These are phyloP conservation scores for Cataglyphis livida DNA, from an alignment of 2,888 invertebrate genomes.

Conservation along the genomic window DNA sequence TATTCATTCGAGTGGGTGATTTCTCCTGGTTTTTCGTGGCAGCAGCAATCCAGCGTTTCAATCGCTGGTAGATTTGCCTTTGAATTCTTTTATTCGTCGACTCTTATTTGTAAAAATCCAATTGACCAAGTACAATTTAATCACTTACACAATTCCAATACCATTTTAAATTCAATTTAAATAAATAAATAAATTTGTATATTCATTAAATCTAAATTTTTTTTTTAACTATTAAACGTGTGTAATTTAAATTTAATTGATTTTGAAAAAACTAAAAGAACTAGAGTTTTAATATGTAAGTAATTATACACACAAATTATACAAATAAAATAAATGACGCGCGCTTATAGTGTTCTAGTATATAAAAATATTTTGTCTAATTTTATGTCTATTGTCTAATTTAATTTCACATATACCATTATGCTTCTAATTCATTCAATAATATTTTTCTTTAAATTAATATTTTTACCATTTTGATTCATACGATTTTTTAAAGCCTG, in stretches of 20 bases:
- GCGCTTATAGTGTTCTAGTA: too few relatives aligned
- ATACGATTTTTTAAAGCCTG: not conserved
- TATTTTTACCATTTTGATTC: not conserved
- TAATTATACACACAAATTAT: too few relatives aligned
- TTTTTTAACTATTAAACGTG: not conserved
- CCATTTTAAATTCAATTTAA: not conserved
- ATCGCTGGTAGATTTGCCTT: constrained; percentile 34
- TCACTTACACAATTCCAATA: not conserved
- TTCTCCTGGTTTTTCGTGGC: constrained; percentile 39
- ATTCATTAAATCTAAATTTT: not conserved
- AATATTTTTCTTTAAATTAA: not conserved
- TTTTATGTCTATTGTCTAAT: not conserved
- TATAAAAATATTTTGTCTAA: not conserved
- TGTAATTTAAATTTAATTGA: too few relatives aligned
- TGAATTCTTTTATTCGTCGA: constrained; percentile 22
- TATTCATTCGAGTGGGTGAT: constrained; percentile 28
- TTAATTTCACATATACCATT: not conserved
- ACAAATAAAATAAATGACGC: too few relatives aligned
- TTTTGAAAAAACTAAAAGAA: too few relatives aligned
- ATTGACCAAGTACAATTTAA: constrained; percentile 28
- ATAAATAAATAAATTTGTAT: not conserved
- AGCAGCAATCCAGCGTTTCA: constrained; percentile 30
- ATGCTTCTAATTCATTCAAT: not conserved
- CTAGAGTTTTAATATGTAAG: too few relatives aligned
- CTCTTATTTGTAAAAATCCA: constrained; percentile 3